phyloP scores from a whole-genome alignment of 2,797 vertebrate genomes.

The Clangula hyemalis region DNA sequence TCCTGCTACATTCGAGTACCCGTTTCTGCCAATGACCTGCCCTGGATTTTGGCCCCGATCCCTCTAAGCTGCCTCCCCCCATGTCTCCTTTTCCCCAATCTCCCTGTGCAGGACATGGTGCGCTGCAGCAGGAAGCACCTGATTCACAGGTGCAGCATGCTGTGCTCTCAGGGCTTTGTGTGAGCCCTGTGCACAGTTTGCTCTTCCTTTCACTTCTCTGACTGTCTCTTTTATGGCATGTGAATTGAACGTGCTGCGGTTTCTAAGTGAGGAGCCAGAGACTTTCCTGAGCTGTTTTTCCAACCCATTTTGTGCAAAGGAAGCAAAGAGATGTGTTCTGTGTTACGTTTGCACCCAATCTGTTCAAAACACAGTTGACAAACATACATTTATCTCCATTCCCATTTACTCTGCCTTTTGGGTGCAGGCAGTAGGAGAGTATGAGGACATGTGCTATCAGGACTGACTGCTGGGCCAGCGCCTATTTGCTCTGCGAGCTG shows the following conservation, averaged over 20 bases:
- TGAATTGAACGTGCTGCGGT: background rate
- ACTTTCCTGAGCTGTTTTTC: background rate
- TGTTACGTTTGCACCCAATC: background rate
- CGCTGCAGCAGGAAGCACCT: background rate
- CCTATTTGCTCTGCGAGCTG: background rate
- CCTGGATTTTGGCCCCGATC: background rate
- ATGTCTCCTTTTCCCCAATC: background rate
- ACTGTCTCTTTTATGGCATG: background rate
- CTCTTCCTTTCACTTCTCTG: background rate
- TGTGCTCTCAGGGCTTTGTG: accelerated
- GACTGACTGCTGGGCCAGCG: background rate
- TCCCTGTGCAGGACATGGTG: background rate
- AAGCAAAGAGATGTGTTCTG: background rate
- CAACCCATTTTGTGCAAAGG: background rate
- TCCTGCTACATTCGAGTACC: background rate
- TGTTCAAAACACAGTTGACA: background rate
- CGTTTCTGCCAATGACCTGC: background rate
- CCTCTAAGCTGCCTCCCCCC: background rate
- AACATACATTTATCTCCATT: background rate
- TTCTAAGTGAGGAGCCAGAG: background rate
- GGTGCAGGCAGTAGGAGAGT: background rate
- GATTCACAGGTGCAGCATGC: accelerated
- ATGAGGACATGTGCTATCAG: background rate
- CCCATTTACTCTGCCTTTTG: background rate
- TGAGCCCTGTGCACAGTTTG: background rate